Evolutionary conservation across 2,113 vertebrate genomes (phyloP).

Genomic region (Platanista minor): DNA sequence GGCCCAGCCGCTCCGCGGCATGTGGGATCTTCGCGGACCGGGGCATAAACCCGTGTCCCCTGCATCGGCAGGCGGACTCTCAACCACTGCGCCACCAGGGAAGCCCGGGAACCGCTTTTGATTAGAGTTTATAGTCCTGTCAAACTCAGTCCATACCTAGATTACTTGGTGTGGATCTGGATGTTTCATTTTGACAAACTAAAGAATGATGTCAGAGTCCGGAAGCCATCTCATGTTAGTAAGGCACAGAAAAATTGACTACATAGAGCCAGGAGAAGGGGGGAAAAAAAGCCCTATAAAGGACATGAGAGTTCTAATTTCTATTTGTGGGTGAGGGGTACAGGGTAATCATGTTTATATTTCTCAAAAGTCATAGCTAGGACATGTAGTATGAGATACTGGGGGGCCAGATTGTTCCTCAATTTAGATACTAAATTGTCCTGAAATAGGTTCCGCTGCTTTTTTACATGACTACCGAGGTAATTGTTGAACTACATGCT

Average conservation of each 20-base stretch:
- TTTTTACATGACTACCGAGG: not conserved
- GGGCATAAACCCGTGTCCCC: too few species aligned
- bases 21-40: too few species aligned
- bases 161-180: not conserved
- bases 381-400: not conserved
- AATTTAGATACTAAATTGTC: not conserved
- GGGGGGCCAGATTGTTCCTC: not conserved
- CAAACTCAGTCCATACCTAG: not conserved
- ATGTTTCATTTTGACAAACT: not conserved
- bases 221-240: not conserved
- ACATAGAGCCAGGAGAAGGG: not conserved
- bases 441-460: not conserved
- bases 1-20: too few species aligned
- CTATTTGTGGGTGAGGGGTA: not conserved
- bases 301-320: not conserved
- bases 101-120: not conserved
- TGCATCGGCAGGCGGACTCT: too few species aligned
- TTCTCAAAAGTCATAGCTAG: not conserved
- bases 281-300: not conserved
- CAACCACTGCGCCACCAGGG: too few species aligned
- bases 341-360: not conserved
- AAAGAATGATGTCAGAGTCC: not conserved
- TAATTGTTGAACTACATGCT: not conserved
- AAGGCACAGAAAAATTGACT: not conserved
- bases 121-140: not conserved